These are phyloP conservation scores for Trypoxylus dichotomus DNA, from an alignment of 1,140 invertebrate species.

Conservation along the genomic window DNA sequence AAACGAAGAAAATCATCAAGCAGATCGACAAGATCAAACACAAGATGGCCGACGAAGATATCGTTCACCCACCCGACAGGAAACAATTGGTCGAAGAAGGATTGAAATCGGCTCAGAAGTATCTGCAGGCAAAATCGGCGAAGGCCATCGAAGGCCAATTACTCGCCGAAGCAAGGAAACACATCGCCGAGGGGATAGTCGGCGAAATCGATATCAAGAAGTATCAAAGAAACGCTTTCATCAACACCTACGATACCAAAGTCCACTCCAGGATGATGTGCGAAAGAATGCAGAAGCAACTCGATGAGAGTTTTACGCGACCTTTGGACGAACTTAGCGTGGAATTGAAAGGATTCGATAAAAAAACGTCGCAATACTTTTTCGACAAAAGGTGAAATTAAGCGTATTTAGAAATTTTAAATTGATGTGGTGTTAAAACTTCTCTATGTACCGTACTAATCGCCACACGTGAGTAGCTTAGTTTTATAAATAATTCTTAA, in stretches of 20 bases:
- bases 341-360: conserved; percentile 65
- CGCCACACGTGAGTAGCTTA: no score
- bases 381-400: conserved; percentile 64
- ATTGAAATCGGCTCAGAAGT: conserved; percentile 57
- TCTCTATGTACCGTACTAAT: no score
- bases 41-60: conserved; percentile 46
- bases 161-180: conserved; percentile 61
- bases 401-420: no score
- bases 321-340: conserved; percentile 61
- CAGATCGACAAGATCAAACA: conserved; percentile 46
- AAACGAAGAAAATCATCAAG: conserved; percentile 43
- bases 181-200: conserved; percentile 55
- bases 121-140: conserved; percentile 71
- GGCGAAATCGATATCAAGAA: conserved; percentile 52
- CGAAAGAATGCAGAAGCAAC: conserved; percentile 49
- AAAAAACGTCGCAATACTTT: conserved; percentile 62
- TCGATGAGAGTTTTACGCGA: conserved; percentile 59
- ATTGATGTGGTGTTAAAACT: no score
- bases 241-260: conserved; percentile 43
- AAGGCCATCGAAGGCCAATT: conserved; percentile 70
- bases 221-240: conserved; percentile 40
- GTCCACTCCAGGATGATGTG: conserved; percentile 55
- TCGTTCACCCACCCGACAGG: conserved; percentile 43
- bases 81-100: conserved; percentile 44
- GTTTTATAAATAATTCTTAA: no score